A percentile compares a stretch with the other conserved stretches of the same genome.
Evolutionary conservation across 2,888 invertebrate genomes (phyloP).

Genomic region (Macropis europaea): DNA sequence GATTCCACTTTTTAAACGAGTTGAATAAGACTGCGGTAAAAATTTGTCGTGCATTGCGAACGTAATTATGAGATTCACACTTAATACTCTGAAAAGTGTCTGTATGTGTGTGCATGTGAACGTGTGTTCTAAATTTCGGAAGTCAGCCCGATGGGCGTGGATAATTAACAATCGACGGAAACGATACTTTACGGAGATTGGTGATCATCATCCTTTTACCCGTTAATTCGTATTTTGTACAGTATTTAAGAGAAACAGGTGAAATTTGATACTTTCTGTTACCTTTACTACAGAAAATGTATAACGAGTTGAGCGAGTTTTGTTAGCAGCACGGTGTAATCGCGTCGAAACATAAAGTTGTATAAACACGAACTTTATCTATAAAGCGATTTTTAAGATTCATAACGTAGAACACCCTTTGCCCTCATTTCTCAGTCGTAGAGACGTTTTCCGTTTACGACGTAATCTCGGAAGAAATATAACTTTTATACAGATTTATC

Average conservation of each 20-base stretch:
- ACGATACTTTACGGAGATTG: background rate
- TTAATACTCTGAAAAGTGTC: constrained; percentile 3
- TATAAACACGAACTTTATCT: background rate
- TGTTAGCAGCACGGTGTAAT: constrained; percentile 17
- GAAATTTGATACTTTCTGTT: constrained; percentile 32
- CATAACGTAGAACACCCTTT: background rate
- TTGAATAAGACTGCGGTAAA: constrained; percentile 10
- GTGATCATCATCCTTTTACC: background rate
- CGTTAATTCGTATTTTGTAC: constrained; percentile 47
- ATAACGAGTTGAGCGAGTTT: constrained; percentile 4
- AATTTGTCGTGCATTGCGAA: constrained; percentile 4
- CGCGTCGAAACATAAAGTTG: background rate
- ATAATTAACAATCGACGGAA: background rate
- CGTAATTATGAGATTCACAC: background rate
- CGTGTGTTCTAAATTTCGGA: constrained; percentile 12
- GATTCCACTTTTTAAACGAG: constrained; percentile 10
- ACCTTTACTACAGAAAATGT: constrained; percentile 16
- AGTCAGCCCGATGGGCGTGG: background rate
- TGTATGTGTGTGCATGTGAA: background rate
- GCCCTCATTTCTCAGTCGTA: background rate
- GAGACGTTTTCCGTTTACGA: background rate
- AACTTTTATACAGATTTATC: constrained; percentile 1
- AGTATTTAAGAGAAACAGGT: constrained; percentile 34
- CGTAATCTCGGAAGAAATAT: background rate
- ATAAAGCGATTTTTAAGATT: background rate